Conservation (phyloP, 1,140 invertebrate species). For the Drosophila tropicalis region DNA sequence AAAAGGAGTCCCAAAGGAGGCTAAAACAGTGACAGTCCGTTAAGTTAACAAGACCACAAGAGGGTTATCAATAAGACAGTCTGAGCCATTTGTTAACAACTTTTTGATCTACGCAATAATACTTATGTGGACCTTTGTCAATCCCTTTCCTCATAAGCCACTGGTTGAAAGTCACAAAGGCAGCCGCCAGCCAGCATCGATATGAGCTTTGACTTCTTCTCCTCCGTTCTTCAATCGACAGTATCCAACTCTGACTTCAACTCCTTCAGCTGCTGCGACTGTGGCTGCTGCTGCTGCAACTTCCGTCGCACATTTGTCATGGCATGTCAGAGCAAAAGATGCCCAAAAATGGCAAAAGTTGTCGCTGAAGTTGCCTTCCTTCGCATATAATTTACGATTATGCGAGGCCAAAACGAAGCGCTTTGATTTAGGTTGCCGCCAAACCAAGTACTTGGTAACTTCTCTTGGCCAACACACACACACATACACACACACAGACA, state of each 20-base stretch:
- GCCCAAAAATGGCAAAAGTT: slow-evolving; percentile 52
- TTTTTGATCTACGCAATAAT: too few species aligned
- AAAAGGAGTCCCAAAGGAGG: slow-evolving; percentile 16
- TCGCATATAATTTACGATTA: slow-evolving; percentile 76
- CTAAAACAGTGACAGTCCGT: neutral
- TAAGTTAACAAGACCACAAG: too few species aligned
- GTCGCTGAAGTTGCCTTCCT: slow-evolving; percentile 41
- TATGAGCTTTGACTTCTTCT: slow-evolving; percentile 5
- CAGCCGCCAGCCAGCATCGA: slow-evolving; percentile 36
- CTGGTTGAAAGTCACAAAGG: slow-evolving; percentile 29
- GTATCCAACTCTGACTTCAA: slow-evolving; percentile 17
- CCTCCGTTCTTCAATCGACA: neutral
- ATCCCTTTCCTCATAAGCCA: too few species aligned
- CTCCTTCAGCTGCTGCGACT: slow-evolving; percentile 28
- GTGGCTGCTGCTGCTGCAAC: slow-evolving; percentile 25
- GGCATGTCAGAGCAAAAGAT: slow-evolving; percentile 54
- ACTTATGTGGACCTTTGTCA: too few species aligned
- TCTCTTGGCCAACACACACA: slow-evolving; percentile 4
- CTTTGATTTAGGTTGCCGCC: slow-evolving; percentile 73
- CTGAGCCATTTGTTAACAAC: too few species aligned
- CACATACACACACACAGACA: too few species aligned
- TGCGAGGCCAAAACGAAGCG: slow-evolving; percentile 46
- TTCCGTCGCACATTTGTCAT: slow-evolving; percentile 78
- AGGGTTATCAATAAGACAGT: neutral
- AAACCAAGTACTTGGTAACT: slow-evolving; percentile 31